phyloP scores from a whole-genome alignment of 1,140 invertebrate species.

The Frieseomelitta varia region DNA sequence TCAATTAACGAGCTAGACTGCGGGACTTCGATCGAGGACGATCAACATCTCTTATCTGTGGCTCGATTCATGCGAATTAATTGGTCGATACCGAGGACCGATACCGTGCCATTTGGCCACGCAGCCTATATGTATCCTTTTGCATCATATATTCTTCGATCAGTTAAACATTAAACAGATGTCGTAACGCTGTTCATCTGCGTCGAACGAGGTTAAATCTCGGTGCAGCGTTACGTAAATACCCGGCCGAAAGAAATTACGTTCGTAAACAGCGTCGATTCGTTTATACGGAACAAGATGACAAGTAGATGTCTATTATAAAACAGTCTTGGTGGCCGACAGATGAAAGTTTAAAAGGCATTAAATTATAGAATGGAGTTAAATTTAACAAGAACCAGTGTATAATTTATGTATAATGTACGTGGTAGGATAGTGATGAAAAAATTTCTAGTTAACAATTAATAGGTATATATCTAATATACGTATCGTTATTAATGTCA shows the following conservation, averaged over 20 bases:
- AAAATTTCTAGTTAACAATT: no score
- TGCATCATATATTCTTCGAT: not conserved
- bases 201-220: constrained; percentile 44
- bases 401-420: no score
- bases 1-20: constrained; percentile 43
- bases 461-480: no score
- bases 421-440: no score
- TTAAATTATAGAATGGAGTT: no score
- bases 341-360: no score
- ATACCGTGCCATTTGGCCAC: constrained; percentile 14
- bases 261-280: not conserved
- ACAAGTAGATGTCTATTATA: no score
- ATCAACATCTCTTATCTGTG: constrained; percentile 46
- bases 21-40: constrained; percentile 50
- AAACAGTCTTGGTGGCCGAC: no score
- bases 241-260: not conserved
- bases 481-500: no score
- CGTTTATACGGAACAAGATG: constrained; percentile 23
- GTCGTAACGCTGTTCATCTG: constrained; percentile 42
- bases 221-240: constrained; percentile 29
- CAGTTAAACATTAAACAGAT: constrained; percentile 28
- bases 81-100: constrained; percentile 32
- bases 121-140: not conserved
- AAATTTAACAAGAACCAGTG: no score
- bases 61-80: constrained; percentile 51